Conservation (phyloP, 2,113 vertebrate species). For the Tachysurus fulvidraco region DNA sequence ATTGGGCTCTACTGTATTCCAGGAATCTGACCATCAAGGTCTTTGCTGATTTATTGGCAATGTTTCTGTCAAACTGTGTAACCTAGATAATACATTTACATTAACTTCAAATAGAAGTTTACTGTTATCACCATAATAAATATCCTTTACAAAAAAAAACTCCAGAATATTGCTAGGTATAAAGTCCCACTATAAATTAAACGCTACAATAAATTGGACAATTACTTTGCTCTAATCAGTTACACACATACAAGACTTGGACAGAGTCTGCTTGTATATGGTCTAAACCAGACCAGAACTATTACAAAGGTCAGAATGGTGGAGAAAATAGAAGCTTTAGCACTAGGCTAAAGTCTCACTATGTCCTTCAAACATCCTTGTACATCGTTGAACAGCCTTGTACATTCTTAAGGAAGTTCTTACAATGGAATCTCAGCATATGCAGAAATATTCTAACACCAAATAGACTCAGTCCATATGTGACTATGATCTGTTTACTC, state of each 20-base stretch:
- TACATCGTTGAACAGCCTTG: neutral
- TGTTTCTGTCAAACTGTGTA: conserved; percentile 7
- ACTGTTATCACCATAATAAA: neutral
- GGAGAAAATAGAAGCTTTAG: too few species aligned
- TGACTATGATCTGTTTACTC: neutral
- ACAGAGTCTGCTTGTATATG: neutral
- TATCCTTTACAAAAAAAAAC: neutral
- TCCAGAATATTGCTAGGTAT: neutral
- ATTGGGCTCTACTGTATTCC: neutral
- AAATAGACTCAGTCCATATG: neutral
- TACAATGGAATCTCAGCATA: neutral
- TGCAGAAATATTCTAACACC: neutral
- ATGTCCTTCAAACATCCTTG: neutral
- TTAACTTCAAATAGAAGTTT: conserved; percentile 4
- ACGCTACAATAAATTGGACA: neutral
- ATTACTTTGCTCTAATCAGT: neutral
- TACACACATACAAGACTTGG: neutral
- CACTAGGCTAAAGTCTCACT: neutral
- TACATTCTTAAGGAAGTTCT: neutral
- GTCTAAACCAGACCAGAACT: neutral
- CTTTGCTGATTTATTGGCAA: neutral
- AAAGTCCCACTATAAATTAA: neutral
- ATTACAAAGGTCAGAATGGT: conserved; percentile 17
- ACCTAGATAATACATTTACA: conserved; percentile 11
- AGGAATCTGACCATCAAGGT: conserved; percentile 9